A percentile compares a stretch with the other conserved stretches of the same genome.
Conservation (phyloP, 2,113 vertebrate species). For the Brachionichthys hirsutus region DNA sequence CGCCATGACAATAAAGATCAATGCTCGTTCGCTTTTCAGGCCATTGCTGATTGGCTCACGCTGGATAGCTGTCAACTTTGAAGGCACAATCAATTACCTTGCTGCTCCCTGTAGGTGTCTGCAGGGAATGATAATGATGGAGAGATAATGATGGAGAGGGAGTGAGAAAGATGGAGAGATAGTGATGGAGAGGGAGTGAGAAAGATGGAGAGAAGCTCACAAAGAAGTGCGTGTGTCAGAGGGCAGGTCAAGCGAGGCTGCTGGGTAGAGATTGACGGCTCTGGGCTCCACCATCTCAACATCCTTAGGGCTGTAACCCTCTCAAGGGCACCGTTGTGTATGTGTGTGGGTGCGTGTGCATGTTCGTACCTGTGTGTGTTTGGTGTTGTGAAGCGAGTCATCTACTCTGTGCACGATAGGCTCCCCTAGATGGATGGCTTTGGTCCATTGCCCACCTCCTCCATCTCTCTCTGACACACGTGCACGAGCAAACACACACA, state of each 20-base stretch:
- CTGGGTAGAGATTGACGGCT: constrained; percentile 73
- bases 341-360: constrained; percentile 41
- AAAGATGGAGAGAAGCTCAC: constrained; percentile 7
- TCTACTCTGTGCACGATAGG: constrained; percentile 62
- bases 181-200: constrained; percentile 7
- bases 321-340: constrained; percentile 70
- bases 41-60: constrained; percentile 51
- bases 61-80: constrained; percentile 65
- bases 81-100: constrained; percentile 54
- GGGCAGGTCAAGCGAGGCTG: constrained; percentile 62
- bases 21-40: constrained; percentile 59
- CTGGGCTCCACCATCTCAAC: constrained; percentile 58
- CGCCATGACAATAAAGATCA: constrained; percentile 58
- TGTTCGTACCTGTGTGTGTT: constrained; percentile 29
- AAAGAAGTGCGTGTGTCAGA: constrained; percentile 42
- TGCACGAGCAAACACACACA: constrained; percentile 23
- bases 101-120: constrained; percentile 54
- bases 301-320: constrained; percentile 66
- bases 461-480: constrained; percentile 45
- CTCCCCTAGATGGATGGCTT: constrained; percentile 68
- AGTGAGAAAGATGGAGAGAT: constrained; percentile 42
- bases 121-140: constrained; percentile 48
- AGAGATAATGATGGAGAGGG: too few relatives aligned
- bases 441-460: constrained; percentile 61
- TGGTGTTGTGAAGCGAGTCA: constrained; percentile 53